Percentiles rank a stretch among this genome's conserved stretches.
phyloP scores from a whole-genome alignment of 2,797 vertebrate genomes.

The Adrianichthys oophorus region DNA sequence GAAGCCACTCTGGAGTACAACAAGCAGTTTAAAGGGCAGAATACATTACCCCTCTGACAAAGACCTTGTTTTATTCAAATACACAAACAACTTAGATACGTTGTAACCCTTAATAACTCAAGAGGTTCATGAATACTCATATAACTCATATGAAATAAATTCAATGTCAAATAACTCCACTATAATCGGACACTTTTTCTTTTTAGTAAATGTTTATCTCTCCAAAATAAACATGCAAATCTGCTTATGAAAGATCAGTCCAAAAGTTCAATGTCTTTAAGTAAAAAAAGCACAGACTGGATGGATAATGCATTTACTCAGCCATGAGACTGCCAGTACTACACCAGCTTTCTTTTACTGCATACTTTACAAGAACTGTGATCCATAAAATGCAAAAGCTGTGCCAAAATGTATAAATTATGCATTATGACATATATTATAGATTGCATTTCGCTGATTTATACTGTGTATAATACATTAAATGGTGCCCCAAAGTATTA shows the following conservation, averaged over 20 bases:
- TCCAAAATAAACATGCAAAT: too few species aligned
- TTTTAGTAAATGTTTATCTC: too few species aligned
- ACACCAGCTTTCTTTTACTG: neutral
- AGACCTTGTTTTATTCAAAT: conserved; percentile 39
- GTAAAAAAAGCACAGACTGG: neutral
- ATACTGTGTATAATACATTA: neutral
- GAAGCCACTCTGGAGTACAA: conserved; percentile 29
- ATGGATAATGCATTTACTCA: neutral
- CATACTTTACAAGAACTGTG: neutral
- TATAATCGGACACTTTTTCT: too few species aligned
- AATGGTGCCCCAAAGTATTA: too few species aligned
- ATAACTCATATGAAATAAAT: conserved; percentile 25
- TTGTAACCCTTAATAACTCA: conserved; percentile 25
- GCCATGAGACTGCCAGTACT: neutral
- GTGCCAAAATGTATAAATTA: neutral
- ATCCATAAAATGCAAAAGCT: neutral
- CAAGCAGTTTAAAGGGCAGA: conserved; percentile 27
- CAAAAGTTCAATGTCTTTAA: neutral
- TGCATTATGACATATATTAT: neutral
- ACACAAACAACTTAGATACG: conserved; percentile 24
- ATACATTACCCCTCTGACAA: conserved; percentile 41
- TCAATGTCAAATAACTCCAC: conserved; percentile 3
- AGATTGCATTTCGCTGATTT: neutral
- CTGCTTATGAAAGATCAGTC: too few species aligned
- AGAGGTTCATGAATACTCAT: conserved; percentile 34